Conservation (phyloP, 2,113 vertebrate genomes). For the Vidua chalybeata region DNA sequence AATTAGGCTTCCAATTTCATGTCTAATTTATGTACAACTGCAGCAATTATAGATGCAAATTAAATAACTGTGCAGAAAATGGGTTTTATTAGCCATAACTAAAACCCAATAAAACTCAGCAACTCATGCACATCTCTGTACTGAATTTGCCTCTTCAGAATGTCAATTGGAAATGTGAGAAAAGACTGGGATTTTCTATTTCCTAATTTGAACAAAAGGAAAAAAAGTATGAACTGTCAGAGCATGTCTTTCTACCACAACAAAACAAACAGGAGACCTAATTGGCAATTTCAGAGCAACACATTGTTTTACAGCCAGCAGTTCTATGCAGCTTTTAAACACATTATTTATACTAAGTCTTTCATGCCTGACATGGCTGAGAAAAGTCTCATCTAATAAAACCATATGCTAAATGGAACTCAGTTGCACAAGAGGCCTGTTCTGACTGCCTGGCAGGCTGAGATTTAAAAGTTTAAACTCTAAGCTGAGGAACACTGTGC, state of each 20-base stretch:
- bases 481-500: neutral
- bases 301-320: conserved; percentile 20
- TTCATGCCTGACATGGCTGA: neutral
- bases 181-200: neutral
- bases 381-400: conserved; percentile 35
- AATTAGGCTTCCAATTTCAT: conserved; percentile 50
- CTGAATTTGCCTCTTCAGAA: conserved; percentile 13
- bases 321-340: conserved; percentile 6
- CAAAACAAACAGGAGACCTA: neutral
- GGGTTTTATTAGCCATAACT: conserved; percentile 64
- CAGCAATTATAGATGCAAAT: conserved; percentile 56
- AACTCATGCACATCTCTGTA: conserved; percentile 20
- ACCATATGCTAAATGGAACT: neutral
- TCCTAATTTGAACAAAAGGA: neutral
- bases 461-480: conserved; percentile 11
- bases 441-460: neutral
- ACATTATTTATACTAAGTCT: conserved; percentile 12
- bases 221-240: neutral
- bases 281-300: conserved; percentile 27
- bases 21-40: conserved; percentile 65
- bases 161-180: conserved; percentile 40
- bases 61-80: conserved; percentile 64
- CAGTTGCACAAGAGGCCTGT: neutral
- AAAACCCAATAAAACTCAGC: conserved; percentile 49
- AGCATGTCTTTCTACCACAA: neutral